phyloP scores from a whole-genome alignment of 2,888 invertebrate genomes.

The Hedychridium roseum region DNA sequence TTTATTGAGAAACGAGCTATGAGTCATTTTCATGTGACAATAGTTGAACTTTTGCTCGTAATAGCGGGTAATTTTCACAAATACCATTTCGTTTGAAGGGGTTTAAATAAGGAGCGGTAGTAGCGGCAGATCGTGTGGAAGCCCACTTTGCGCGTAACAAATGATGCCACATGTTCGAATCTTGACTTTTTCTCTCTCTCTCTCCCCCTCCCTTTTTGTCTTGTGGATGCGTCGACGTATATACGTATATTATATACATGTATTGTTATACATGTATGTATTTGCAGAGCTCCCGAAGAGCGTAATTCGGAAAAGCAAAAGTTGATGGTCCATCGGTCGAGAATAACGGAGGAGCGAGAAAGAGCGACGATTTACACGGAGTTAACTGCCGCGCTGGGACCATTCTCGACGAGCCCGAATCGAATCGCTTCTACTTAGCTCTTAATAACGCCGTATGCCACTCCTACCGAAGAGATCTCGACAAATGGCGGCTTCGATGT shows the following conservation, averaged over 20 bases:
- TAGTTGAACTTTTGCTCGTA: no score
- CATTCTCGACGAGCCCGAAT: conserved; percentile 52
- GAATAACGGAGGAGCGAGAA: conserved; percentile 16
- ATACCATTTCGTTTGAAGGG: conserved; percentile 41
- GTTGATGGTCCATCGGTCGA: no score
- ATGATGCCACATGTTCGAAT: conserved; percentile 63
- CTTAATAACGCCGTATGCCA: conserved; percentile 53
- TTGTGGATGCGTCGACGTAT: no score
- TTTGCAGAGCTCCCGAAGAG: no score
- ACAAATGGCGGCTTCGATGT: background rate
- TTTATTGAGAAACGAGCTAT: no score
- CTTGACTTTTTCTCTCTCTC: conserved; percentile 45
- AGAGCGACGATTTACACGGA: conserved; percentile 39
- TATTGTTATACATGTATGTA: no score
- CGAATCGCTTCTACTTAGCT: conserved; percentile 56
- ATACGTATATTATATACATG: no score
- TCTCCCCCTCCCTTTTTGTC: conserved; percentile 7
- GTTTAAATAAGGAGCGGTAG: conserved; percentile 35
- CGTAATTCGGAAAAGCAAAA: no score
- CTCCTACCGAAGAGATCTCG: conserved; percentile 13
- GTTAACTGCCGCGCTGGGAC: conserved; percentile 60
- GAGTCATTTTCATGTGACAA: no score
- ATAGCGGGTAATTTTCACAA: no score
- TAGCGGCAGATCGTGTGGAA: conserved; percentile 17
- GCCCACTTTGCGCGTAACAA: conserved; percentile 55